Conservation (phyloP, 53 echinoderm and acorn worm genomes). For the Crossaster papposus region DNA sequence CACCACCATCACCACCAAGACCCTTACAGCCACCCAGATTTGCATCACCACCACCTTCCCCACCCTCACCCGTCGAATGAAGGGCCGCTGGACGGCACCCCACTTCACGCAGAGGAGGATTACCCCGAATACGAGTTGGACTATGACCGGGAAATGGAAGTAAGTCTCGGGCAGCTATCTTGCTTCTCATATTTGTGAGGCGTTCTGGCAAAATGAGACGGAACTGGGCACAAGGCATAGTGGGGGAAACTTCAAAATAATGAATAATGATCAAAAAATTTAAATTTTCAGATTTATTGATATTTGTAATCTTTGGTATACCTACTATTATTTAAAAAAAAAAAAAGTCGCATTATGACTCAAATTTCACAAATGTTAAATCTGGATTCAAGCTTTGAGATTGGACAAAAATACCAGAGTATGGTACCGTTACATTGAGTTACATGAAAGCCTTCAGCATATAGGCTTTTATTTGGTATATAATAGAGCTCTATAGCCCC, state of each 20-base stretch:
- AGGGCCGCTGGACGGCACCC: conserved; percentile 61
- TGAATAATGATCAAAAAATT: no score
- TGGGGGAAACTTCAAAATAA: no score
- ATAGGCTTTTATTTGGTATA: no score
- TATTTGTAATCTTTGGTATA: no score
- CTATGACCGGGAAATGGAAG: conserved; percentile 66
- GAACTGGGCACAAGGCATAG: no score
- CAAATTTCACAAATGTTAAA: not conserved
- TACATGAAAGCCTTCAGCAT: no score
- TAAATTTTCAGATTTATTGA: no score
- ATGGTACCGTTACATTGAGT: not conserved
- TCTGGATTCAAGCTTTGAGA: not conserved
- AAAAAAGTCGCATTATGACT: not conserved
- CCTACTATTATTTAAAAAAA: no score
- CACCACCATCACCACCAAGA: conserved; percentile 5
- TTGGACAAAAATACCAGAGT: not conserved
- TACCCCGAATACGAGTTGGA: conserved; percentile 71
- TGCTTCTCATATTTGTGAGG: not conserved
- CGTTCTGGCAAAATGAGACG: no score
- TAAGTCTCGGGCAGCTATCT: not conserved
- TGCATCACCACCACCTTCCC: conserved; percentile 8
- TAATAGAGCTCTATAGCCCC: no score
- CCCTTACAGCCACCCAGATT: not conserved
- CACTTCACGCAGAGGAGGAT: conserved; percentile 52
- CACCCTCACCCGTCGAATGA: conserved; percentile 1